Base-by-base conservation (phyloP, 1,140 invertebrate genomes). In the Saccostrea echinata region DNA sequence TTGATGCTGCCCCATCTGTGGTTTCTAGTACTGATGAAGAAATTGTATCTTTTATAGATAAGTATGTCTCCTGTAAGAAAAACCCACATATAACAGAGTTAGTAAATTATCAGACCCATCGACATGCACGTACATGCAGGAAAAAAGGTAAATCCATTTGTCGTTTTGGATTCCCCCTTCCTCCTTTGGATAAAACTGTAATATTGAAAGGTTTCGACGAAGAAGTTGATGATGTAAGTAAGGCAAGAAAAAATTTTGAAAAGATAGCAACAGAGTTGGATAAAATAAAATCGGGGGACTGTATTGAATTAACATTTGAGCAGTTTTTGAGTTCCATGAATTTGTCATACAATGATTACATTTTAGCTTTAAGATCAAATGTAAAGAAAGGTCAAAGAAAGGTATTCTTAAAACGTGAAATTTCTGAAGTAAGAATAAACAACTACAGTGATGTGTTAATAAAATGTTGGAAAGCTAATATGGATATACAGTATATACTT, bases 1-100 rank as follows among this genome's bases (percentile, higher is more conserved):
- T 95, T 3, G 88, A 94, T 89, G 90, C 93, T 91, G 88, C 92
- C 43, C 95, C 95, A 64, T 43, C 55, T 57, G 93, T 82, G 33
- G n/a, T 51, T 16, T 0, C 86, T 51, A 51, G 55, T 57, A 84
- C 9, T 30, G 81, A 85, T 21, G 27, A 68, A 64, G 85, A 88
- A 24, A 81, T 90, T 27, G 55, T 21, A 61, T 13, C 84, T 30
- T 91, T 89, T 76, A 88, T 90, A 85, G 90, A 91, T 64, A 90
- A 85, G 55, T 71, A 84, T 80, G 33, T 91, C 0, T 85, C 87
- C 13, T 91, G 90, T 71, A 57, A 13, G 3, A 84, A 84, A 57
- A 68, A 89, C 53, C 68, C 18, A n/a, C 11, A 12, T n/a, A 51
- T 84, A 13, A 3, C 85, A 51, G 64, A 84, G 18, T 55, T 90